These are phyloP conservation scores for Halichoeres trimaculatus DNA, from an alignment of 2,113 vertebrate species.

Conservation along the genomic window DNA sequence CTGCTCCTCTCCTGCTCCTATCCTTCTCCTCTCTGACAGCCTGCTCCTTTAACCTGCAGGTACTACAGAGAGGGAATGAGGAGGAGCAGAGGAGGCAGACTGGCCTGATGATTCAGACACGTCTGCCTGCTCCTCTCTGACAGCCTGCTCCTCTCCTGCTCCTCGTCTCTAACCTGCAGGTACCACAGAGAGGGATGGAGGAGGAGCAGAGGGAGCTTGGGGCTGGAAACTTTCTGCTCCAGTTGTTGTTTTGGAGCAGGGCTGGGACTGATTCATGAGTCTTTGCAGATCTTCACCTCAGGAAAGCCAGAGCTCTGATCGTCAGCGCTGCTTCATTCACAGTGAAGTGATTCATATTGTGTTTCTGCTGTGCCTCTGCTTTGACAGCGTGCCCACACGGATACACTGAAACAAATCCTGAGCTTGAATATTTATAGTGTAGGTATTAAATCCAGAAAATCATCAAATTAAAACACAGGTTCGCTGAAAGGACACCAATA, in stretches of 20 bases:
- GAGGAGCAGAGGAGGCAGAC: conserved; percentile 1
- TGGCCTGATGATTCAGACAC: too few relatives aligned
- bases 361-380: conserved; percentile 44
- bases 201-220: too few relatives aligned
- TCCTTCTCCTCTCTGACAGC: too few relatives aligned
- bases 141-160: too few relatives aligned
- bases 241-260: conserved; percentile 43
- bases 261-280: conserved; percentile 61
- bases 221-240: conserved; percentile 38
- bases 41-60: too few relatives aligned
- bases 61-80: conserved; percentile 16
- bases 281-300: conserved; percentile 44
- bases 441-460: conserved; percentile 39
- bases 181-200: too few relatives aligned
- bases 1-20: too few relatives aligned
- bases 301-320: conserved; percentile 43
- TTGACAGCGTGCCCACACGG: conserved; percentile 41
- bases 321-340: conserved; percentile 47
- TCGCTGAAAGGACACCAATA: conserved; percentile 10
- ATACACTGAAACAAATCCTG: conserved; percentile 33
- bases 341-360: conserved; percentile 52
- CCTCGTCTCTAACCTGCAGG: too few relatives aligned
- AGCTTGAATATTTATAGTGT: conserved; percentile 49
- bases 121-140: too few relatives aligned
- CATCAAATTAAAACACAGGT: conserved; percentile 21